phyloP scores from a whole-genome alignment of 2,113 vertebrate species.

The Micromys minutus region DNA sequence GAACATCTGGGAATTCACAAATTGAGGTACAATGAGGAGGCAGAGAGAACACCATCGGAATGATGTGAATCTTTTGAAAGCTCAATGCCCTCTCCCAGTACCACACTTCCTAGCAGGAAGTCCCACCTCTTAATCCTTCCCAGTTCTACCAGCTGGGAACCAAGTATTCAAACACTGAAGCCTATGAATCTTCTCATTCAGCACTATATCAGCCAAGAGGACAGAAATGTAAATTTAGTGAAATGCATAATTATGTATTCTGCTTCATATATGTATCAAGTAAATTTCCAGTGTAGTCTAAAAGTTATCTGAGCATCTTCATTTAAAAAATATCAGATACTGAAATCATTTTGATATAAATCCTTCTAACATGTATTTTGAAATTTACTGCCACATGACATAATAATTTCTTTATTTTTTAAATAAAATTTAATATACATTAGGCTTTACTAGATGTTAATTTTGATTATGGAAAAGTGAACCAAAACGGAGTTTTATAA shows the following conservation, averaged over 20 bases:
- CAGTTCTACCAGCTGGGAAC: background rate
- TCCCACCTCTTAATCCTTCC: background rate
- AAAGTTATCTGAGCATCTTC: background rate
- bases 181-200: too few relatives aligned
- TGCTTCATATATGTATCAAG: background rate
- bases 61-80: background rate
- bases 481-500: conserved; percentile 32
- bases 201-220: background rate
- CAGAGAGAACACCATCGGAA: background rate
- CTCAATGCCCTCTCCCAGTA: background rate
- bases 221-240: conserved; percentile 41
- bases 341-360: conserved; percentile 3
- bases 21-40: background rate
- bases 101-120: background rate
- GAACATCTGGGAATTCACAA: background rate
- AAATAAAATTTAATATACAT: background rate
- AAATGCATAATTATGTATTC: conserved; percentile 12
- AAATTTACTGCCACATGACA: conserved; percentile 24
- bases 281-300: conserved; percentile 25
- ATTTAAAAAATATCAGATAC: background rate
- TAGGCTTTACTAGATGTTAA: background rate
- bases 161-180: background rate
- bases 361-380: conserved; percentile 27
- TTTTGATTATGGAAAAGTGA: conserved; percentile 16
- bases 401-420: background rate